These are phyloP conservation scores for Brachypalpus laphriformis DNA, from an alignment of 2,888 invertebrate species.

Conservation along the genomic window DNA sequence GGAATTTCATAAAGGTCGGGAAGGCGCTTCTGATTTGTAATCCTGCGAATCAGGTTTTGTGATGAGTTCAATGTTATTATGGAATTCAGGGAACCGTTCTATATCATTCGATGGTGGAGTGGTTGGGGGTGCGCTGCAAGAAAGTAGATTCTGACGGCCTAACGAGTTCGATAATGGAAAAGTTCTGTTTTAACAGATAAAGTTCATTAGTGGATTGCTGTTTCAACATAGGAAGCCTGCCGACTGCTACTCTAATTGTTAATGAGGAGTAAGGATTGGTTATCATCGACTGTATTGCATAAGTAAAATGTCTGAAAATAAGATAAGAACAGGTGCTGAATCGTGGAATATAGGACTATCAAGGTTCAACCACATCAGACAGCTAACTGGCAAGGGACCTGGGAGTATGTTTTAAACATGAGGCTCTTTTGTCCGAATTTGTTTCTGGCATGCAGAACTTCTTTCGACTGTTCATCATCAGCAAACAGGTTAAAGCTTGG, in stretches of 20 bases:
- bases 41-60: constrained; percentile 43
- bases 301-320: not conserved
- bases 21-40: constrained; percentile 37
- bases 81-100: not conserved
- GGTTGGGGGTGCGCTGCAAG: constrained; percentile 10
- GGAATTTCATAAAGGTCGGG: constrained; percentile 38
- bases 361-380: no score
- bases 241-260: not conserved
- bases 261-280: not conserved
- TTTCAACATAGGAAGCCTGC: not conserved
- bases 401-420: no score
- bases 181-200: not conserved
- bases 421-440: no score
- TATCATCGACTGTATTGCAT: not conserved
- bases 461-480: no score
- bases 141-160: not conserved
- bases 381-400: no score
- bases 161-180: constrained; percentile 9
- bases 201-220: not conserved
- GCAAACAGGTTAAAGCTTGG: no score
- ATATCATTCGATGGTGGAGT: not conserved
- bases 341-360: not conserved
- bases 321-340: not conserved
- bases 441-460: no score
- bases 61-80: not conserved